Percentiles rank a stretch among this genome's conserved stretches.
phyloP scores from a whole-genome alignment of 2,113 vertebrate genomes.

The Tauraco erythrolophus region DNA sequence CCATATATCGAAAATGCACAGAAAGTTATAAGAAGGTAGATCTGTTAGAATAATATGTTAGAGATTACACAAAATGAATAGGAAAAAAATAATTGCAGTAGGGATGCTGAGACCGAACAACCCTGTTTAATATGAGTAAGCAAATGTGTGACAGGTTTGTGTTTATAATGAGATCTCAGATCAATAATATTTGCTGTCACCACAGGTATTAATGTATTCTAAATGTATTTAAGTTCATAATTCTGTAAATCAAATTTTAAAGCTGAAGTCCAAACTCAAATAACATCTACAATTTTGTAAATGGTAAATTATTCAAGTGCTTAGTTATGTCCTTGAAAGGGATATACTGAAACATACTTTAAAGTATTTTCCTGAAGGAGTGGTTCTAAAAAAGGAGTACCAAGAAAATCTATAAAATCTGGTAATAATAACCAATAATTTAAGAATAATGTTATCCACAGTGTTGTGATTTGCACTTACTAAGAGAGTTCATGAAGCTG shows the following conservation, averaged over 20 bases:
- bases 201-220: background rate
- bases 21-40: background rate
- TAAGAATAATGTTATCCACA: background rate
- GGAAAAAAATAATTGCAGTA: background rate
- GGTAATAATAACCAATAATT: too few species aligned
- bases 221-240: background rate
- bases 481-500: background rate
- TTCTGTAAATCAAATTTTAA: background rate
- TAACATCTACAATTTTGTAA: background rate
- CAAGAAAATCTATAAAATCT: too few species aligned
- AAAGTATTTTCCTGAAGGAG: background rate
- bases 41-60: background rate
- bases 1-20: background rate
- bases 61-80: background rate
- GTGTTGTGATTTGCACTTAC: background rate
- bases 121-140: background rate
- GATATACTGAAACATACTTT: background rate
- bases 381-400: background rate
- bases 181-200: background rate
- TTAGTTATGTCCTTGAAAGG: background rate
- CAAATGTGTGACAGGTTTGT: background rate
- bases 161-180: background rate
- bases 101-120: background rate
- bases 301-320: background rate
- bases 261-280: background rate